phyloP scores from a whole-genome alignment of 2,797 vertebrate species.

The Thaleichthys pacificus region DNA sequence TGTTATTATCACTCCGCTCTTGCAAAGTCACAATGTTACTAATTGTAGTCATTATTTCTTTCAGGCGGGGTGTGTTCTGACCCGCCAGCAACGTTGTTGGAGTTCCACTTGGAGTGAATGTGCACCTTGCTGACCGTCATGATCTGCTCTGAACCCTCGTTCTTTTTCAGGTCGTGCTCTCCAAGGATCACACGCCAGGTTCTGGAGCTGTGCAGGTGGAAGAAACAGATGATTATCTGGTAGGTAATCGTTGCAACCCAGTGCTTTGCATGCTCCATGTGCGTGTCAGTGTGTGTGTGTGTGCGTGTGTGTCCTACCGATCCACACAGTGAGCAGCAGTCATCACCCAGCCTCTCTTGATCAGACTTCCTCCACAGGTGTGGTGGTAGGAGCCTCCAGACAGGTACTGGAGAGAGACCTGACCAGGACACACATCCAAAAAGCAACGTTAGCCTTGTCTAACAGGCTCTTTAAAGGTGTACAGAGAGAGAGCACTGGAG shows the following conservation, averaged over 20 bases:
- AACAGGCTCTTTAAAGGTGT: too few relatives aligned
- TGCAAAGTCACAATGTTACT: neutral
- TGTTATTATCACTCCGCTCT: neutral
- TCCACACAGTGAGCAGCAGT: slow-evolving; percentile 90
- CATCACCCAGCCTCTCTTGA: slow-evolving; percentile 83
- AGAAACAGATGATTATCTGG: neutral
- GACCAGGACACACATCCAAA: slow-evolving; percentile 9
- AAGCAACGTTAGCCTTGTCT: neutral
- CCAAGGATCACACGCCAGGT: slow-evolving; percentile 84
- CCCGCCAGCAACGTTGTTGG: slow-evolving; percentile 74
- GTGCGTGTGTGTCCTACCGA: slow-evolving; percentile 51
- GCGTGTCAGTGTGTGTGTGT: neutral
- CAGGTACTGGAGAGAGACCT: slow-evolving; percentile 87
- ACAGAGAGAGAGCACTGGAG: neutral
- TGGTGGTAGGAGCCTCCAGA: slow-evolving; percentile 74
- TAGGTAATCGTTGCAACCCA: neutral
- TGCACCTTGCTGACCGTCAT: slow-evolving; percentile 73
- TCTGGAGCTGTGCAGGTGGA: slow-evolving; percentile 45
- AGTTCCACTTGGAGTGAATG: slow-evolving; percentile 80
- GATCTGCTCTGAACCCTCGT: slow-evolving; percentile 80
- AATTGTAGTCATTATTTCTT: neutral
- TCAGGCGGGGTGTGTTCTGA: slow-evolving; percentile 41
- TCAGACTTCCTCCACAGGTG: slow-evolving; percentile 87
- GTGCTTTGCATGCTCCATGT: neutral
- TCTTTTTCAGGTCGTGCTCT: slow-evolving; percentile 78